Conservation (phyloP, 2,113 vertebrate species). For the Psilopsiagon aymara region DNA sequence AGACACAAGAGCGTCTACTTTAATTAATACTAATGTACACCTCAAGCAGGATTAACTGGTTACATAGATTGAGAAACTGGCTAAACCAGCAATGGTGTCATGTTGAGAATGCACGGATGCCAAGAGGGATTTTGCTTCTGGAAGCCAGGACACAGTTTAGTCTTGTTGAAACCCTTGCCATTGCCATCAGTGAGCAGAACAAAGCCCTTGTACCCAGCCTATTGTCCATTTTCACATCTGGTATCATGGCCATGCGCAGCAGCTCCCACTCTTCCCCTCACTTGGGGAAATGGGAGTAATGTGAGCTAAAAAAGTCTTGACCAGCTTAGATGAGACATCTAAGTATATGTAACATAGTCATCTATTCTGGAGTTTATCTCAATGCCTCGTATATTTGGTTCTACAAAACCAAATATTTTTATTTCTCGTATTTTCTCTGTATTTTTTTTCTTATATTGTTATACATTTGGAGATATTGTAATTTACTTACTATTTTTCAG, state of each 20-base stretch:
- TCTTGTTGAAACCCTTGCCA: neutral
- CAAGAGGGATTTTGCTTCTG: neutral
- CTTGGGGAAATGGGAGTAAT: neutral
- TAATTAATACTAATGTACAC: neutral
- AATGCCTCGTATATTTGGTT: neutral
- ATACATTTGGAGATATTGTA: neutral
- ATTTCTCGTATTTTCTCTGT: neutral
- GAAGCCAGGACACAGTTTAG: neutral
- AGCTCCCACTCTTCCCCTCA: rapidly evolving
- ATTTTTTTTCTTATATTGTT: neutral
- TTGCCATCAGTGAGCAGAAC: rapidly evolving
- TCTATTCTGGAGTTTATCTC: neutral
- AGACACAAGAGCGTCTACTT: neutral
- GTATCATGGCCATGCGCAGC: rapidly evolving
- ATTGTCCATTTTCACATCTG: neutral
- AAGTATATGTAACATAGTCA: neutral
- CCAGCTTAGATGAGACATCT: neutral
- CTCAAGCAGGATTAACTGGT: neutral
- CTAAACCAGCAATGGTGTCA: neutral
- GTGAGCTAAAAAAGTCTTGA: neutral
- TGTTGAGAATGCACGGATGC: neutral
- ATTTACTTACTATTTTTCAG: neutral
- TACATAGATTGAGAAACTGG: neutral
- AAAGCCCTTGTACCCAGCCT: rapidly evolving
- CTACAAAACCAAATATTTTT: neutral